Evolutionary conservation across 2,113 vertebrate genomes (phyloP), one percentile per base, ranked within the genome.

Genomic region (Rostratula benghalensis): DNA sequence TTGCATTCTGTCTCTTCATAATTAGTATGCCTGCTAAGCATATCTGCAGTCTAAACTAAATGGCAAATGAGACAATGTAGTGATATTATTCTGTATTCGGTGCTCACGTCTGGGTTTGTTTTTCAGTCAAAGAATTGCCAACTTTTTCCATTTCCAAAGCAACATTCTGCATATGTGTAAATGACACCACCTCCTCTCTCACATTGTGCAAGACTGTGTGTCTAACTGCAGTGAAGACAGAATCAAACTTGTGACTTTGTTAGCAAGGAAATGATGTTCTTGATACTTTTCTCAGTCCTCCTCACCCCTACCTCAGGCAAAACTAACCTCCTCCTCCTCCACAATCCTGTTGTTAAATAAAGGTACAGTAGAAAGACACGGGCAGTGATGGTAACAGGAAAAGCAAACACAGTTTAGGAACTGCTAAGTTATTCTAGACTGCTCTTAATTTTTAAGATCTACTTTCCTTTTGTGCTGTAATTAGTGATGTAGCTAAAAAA

Each of bases 141-240:
- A 46, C 48, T 63, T 71, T 89, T 92, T 56, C 25, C 28, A n/a
- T 73, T 95, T 94, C 57, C n/a, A 50, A 82, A 87, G 76, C 88
- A 96, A 59, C 73, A 18, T 95, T 94, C 83, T 85, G 93, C 71
- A 87, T 16, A 96, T 28, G 87, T 93, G 94, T 94, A 93, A 97
- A 89, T 89, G 94, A 95, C 93, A 89, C 96, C 84, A 94, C 91
- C 95, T 96, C 94, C 87, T 94, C 94, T 93, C 80, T 70, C 43
- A 15, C 50, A 9, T 80, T 50, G 84, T 96, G 93, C 93, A 96
- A 95, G 93, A 93, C 92, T 86, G 70, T 75, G 23, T 16, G 28
- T 96, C 91, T 89, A 80, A 92, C 89, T 94, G 87, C 60, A 69
- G 68, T 20, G 57, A 73, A 22, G 63, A 90, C 60, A 83, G 74